Base-by-base conservation (phyloP, 2,113 vertebrate genomes). In the Clinocottus analis region DNA sequence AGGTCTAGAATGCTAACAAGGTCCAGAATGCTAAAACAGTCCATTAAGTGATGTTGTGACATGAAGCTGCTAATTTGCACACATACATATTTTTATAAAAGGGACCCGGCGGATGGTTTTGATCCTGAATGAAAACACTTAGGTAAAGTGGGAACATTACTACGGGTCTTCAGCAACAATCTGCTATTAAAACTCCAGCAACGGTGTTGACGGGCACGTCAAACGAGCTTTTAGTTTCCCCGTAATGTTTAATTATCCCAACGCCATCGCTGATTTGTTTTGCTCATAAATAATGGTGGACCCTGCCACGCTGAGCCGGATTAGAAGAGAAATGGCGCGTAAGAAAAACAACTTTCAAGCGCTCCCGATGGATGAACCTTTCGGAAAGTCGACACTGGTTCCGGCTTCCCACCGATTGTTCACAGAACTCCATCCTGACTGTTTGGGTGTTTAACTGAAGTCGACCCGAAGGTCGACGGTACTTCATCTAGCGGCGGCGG, bases 261-360 rank as follows among this genome's bases (percentile, higher is more conserved):
- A 45, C 71, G 68, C 17, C 35, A 39, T n/a, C 27, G 23, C 37
- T 3, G n/a, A 63, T 83, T 78, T 49, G 49, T 85, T 86, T 77
- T 74, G n/a, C 73, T 67, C 23, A 80, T 82, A 81, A 80, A 83
- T 69, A 83, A 81, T 33, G 29, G 64, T 47, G 9, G 41, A n/a
- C n/a, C 19, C 25, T 45, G 63, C 81, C 71, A 77, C 27, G 61
- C 75, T 79, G 74, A 43, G 74, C 35, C 8, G 27, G 41, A 58
- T 69, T 60, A 41, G 7, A 78, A 39, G 70, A 70, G 75, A 80
- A 75, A 77, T n/a, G 27, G 43, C 58, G 51, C 68, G 74, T 56
- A 85, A 80, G 70, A 41, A 77, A 64, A 56, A 37, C 1, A 4
- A 33, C 31, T 25, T 21, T 39, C 7, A 63, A 51, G 35, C 13